Percentiles rank a stretch among this genome's conserved stretches.
phyloP scores from a whole-genome alignment of 2,888 invertebrate genomes.

The Himalopsyche anomala region DNA sequence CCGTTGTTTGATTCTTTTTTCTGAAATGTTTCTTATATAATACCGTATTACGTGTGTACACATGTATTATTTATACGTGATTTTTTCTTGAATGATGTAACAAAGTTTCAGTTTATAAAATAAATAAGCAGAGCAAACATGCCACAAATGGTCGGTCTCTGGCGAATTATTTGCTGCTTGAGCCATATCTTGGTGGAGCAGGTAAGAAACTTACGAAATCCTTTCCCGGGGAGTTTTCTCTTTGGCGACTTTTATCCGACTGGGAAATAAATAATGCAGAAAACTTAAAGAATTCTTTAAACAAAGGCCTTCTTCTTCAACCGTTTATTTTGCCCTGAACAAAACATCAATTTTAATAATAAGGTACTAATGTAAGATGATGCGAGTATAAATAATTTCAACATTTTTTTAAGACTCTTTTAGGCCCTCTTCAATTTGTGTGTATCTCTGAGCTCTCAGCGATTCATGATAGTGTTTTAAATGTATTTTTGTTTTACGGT shows the following conservation, averaged over 20 bases:
- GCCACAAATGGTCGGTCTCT: slow-evolving; percentile 38
- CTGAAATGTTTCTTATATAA: too few species aligned
- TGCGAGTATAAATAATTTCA: too few species aligned
- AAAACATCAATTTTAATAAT: neutral
- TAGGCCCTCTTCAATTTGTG: too few species aligned
- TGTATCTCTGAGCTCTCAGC: too few species aligned
- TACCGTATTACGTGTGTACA: too few species aligned
- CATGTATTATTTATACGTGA: too few species aligned
- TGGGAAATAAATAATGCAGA: slow-evolving; percentile 36
- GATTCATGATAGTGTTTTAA: too few species aligned
- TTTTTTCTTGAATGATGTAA: neutral
- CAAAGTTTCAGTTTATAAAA: slow-evolving; percentile 42
- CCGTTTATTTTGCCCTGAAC: neutral
- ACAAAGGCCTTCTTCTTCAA: neutral
- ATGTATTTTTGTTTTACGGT: too few species aligned
- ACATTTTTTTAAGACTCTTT: too few species aligned
- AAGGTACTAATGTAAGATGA: too few species aligned
- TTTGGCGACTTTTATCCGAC: slow-evolving; percentile 32
- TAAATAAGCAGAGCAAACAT: slow-evolving; percentile 32
- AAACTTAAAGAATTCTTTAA: slow-evolving; percentile 29
- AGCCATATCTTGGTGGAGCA: slow-evolving; percentile 36
- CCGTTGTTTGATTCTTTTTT: too few species aligned
- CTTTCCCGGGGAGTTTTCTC: slow-evolving; percentile 27
- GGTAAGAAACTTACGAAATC: slow-evolving; percentile 43
- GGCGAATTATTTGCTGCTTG: slow-evolving; percentile 40